These are phyloP conservation scores for Leucania comma DNA, from an alignment of 2,888 invertebrate species.

Conservation along the genomic window DNA sequence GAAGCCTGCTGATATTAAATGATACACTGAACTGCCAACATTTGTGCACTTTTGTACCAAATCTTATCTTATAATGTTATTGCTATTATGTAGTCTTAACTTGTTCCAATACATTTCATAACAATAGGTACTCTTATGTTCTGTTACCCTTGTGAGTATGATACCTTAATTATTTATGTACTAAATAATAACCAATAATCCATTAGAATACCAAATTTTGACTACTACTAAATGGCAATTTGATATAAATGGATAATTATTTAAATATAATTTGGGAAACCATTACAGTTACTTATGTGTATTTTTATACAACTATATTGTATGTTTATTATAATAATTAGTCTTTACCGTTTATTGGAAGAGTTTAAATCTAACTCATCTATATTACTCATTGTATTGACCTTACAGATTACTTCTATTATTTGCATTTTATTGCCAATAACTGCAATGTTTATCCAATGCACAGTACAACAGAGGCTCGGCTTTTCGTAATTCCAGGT, in stretches of 20 bases:
- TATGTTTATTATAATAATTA: slow-evolving; percentile 49
- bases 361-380: slow-evolving; percentile 48
- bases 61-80: slow-evolving; percentile 55
- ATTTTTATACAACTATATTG: slow-evolving; percentile 39
- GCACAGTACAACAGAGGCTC: slow-evolving; percentile 14
- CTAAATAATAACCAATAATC: slow-evolving; percentile 11
- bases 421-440: slow-evolving; percentile 33
- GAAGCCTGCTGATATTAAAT: slow-evolving; percentile 11
- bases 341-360: slow-evolving; percentile 59
- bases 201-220: slow-evolving; percentile 11
- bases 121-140: slow-evolving; percentile 25
- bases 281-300: slow-evolving; percentile 5
- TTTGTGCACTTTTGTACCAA: slow-evolving; percentile 54
- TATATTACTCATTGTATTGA: slow-evolving; percentile 37
- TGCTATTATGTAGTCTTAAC: slow-evolving; percentile 64
- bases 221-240: slow-evolving; percentile 35
- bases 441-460: slow-evolving; percentile 30
- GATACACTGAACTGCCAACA: slow-evolving; percentile 24
- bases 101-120: slow-evolving; percentile 61
- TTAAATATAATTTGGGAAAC: slow-evolving; percentile 2
- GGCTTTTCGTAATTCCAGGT: too few relatives aligned
- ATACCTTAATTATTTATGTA: slow-evolving; percentile 14
- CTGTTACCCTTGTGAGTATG: slow-evolving; percentile 16
- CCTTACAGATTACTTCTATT: slow-evolving; percentile 32
- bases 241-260: slow-evolving; percentile 9